Base-by-base conservation (phyloP, 2,113 vertebrate species). In the Oreochromis spilurus region DNA sequence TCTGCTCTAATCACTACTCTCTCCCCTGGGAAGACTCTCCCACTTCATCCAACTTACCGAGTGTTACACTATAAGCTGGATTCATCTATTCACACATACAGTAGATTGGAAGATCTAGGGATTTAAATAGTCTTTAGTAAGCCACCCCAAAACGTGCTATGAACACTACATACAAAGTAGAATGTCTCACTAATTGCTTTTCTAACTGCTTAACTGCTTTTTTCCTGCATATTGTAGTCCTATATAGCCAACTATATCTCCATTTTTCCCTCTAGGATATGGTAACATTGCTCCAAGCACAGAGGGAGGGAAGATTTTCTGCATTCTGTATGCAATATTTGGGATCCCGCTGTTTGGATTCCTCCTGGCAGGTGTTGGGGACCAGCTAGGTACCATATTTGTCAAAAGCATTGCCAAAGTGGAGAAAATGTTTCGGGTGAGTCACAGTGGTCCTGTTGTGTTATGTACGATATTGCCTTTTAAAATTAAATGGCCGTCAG, bases 351-450 rank as follows among this genome's bases (percentile, higher is more conserved):
- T 99, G 2, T 99, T 99, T 94, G 98, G 98, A 81, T 99, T 99
- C 95, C 96, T 99, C 87, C 96, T 99, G 82, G 98, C 98, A 87
- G 98, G 98, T 17, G 98, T 99, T 84, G 98, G 98, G 79, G 98
- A 99, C 85, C 98, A 99, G 93, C 97, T 99, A 19, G 98, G 98
- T 85, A 99, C 98, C 89, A 99, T 99, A 94, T 99, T 99, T 95
- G 98, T 98, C 82, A 99, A 98, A 95, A 95, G 97, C 95, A 99
- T 99, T 7, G 97, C 98, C 88, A 97, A 97, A 91, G 98, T 99
- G 94, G 98, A 99, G 93, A 98, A 97, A 77, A 98, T 98, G 95
- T 99, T 99, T 92, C 95, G 98, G 96, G 98, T 99, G 96, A 97
- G 97, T 96, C 3, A 26, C 12, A 57, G 12, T 17, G 11, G 40